phyloP scores from a whole-genome alignment of 2,888 invertebrate genomes.

The Rhimphoctona megacephalus region DNA sequence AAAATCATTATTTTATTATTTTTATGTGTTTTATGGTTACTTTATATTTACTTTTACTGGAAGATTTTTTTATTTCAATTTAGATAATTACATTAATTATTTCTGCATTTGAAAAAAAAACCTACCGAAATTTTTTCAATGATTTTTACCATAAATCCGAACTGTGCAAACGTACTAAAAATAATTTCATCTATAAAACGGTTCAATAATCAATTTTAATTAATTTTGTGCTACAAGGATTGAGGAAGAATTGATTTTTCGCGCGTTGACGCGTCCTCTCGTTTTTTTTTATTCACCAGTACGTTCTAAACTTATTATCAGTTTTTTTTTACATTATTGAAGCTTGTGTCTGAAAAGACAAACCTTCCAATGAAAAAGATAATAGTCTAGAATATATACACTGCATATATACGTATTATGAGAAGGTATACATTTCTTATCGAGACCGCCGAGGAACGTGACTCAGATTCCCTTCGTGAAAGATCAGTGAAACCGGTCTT shows the following conservation, averaged over 20 bases:
- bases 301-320: neutral
- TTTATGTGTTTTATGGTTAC: neutral
- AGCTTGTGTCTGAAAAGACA: neutral
- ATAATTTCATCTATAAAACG: neutral
- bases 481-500: constrained; percentile 29
- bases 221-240: neutral
- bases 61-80: neutral
- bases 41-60: neutral
- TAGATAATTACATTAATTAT: neutral
- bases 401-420: constrained; percentile 4
- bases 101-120: neutral
- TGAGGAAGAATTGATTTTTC: neutral
- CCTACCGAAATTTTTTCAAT: neutral
- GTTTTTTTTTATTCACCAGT: neutral
- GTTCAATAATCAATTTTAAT: neutral
- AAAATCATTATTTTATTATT: neutral
- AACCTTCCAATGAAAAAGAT: neutral
- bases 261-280: neutral
- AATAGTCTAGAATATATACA: neutral
- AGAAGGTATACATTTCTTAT: constrained; percentile 53
- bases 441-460: constrained; percentile 34
- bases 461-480: constrained; percentile 45
- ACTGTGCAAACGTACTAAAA: neutral
- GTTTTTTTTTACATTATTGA: neutral
- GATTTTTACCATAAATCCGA: neutral